Evolutionary conservation across 2,888 invertebrate genomes (phyloP), one percentile per base, ranked within the genome.

Genomic region (Meganola albula): DNA sequence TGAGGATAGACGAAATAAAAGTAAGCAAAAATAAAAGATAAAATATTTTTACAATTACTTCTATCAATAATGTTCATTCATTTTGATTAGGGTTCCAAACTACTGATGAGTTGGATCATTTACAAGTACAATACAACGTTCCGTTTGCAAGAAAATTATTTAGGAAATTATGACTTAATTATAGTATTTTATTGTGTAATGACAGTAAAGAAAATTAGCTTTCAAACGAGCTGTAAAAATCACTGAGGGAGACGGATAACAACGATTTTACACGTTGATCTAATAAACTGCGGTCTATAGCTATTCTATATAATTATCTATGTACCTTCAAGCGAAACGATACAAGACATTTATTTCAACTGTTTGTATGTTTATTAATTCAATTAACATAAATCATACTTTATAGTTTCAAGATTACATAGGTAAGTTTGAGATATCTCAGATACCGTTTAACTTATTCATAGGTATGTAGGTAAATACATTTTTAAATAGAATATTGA

Each of bases 341-440:
- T 32, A 41, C 27, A 46, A 44, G 41, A 35, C 32, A 42, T 27
- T 23, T 41, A 46, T 38, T 50, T 46, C 40, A 53, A 52, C 52
- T 38, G 37, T 46, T 49, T 53, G 50, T 49, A 40, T 31, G 47
- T 52, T 52, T 46, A 53, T 52, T 42, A 53, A 53, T 40, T 53
- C 53, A 53, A 52, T 53, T 52, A 52, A 40, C 49, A 47, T 41
- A 53, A 52, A 52, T 49, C 54, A 52, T 47, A 44, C 36, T 50
- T 53, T 52, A 43, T 39, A 41, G 34, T 34, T 36, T 33, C 32
- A 40, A 44, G 28, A 36, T 46, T 42, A 38, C 30, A 31, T 14
- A 21, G 35, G 22, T 24, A 28, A 3, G 8, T 20, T 16, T 16
- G 16, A 20, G 20, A 20, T 20, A 20, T 20, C 8, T 7, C 20